A percentile compares a stretch with the other conserved stretches of the same genome.
phyloP scores from a whole-genome alignment of 2,888 invertebrate species.

The Habroteleia sp. region DNA sequence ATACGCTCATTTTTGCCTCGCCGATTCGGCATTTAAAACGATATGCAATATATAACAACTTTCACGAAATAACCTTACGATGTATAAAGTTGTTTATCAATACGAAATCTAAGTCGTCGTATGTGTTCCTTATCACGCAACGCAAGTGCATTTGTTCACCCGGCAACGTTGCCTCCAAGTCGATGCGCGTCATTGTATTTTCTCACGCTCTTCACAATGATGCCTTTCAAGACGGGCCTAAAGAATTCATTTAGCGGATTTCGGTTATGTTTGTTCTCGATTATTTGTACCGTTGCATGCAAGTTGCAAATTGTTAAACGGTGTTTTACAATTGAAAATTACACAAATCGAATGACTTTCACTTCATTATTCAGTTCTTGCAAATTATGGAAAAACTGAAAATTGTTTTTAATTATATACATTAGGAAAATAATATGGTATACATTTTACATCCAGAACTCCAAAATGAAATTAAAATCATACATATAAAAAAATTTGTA shows the following conservation, averaged over 20 bases:
- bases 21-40: slow-evolving; percentile 17
- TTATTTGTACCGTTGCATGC: slow-evolving; percentile 3
- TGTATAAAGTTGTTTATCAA: slow-evolving; percentile 44
- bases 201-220: slow-evolving; percentile 57
- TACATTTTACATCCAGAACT: too few relatives aligned
- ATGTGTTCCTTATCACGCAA: slow-evolving; percentile 51
- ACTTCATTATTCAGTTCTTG: too few relatives aligned
- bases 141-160: slow-evolving; percentile 33
- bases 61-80: slow-evolving; percentile 34
- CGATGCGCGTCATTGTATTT: slow-evolving; percentile 47
- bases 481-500: too few relatives aligned
- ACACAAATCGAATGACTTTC: too few relatives aligned
- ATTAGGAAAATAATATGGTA: too few relatives aligned
- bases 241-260: slow-evolving; percentile 47
- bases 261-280: slow-evolving; percentile 41
- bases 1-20: slow-evolving; percentile 3
- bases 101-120: slow-evolving; percentile 44
- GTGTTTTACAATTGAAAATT: too few relatives aligned
- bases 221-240: slow-evolving; percentile 43
- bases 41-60: slow-evolving; percentile 29
- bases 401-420: too few relatives aligned
- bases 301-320: slow-evolving; percentile 11
- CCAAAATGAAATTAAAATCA: too few relatives aligned
- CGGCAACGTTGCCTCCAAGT: slow-evolving; percentile 29
- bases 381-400: too few relatives aligned